Conservation (phyloP, 2,888 invertebrate genomes). For the Meiosimyza decipiens region DNA sequence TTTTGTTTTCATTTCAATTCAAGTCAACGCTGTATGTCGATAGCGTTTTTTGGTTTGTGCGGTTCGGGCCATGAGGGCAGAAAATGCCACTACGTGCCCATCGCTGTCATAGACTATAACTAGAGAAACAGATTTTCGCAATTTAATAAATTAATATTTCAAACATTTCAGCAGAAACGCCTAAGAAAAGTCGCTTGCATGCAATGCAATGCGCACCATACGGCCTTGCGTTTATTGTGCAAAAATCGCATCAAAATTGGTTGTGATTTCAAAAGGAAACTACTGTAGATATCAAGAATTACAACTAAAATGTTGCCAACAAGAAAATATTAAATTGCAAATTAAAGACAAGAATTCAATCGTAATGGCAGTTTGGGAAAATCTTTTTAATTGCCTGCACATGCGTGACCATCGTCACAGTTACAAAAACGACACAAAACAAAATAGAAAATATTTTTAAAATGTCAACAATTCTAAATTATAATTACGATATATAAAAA, state of each 20-base stretch:
- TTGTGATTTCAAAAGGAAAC: constrained; percentile 2
- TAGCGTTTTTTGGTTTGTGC: no score
- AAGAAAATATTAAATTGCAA: constrained; percentile 2
- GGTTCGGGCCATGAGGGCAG: no score
- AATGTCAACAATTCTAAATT: constrained; percentile 1
- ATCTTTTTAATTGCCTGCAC: constrained; percentile 14
- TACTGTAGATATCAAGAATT: background rate
- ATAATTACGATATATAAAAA: constrained; percentile 1
- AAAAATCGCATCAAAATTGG: constrained; percentile 30
- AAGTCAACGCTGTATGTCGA: no score
- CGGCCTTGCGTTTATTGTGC: background rate
- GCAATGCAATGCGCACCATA: background rate
- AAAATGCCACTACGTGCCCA: no score
- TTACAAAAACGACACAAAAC: background rate
- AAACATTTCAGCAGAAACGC: background rate
- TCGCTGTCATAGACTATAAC: no score
- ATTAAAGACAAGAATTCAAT: constrained; percentile 4
- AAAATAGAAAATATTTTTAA: background rate
- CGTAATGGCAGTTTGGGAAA: background rate
- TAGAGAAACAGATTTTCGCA: background rate
- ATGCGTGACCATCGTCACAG: constrained; percentile 16
- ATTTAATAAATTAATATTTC: constrained; percentile 12
- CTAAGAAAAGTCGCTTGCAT: constrained; percentile 1
- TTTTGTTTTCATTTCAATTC: no score
- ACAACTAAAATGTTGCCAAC: background rate